These are phyloP conservation scores for Stigmatopora nigra DNA, from an alignment of 2,113 vertebrate genomes.

Conservation along the genomic window DNA sequence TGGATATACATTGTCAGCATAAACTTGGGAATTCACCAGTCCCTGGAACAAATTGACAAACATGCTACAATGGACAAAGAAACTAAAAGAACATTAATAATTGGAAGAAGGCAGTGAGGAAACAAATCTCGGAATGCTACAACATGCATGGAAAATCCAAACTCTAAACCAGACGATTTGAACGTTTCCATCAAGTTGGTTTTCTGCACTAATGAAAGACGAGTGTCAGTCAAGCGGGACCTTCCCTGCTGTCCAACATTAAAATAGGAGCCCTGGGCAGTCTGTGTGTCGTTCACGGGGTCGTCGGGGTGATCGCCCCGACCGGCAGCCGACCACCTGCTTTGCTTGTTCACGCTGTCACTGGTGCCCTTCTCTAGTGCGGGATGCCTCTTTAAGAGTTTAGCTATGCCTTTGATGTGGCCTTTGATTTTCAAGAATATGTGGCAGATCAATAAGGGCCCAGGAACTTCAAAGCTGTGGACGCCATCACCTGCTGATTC, in stretches of 20 bases:
- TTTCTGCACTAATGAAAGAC: conserved; percentile 44
- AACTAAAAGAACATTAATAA: too few relatives aligned
- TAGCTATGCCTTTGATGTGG: conserved; percentile 72
- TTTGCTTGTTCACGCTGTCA: conserved; percentile 73
- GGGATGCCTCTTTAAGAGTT: conserved; percentile 68
- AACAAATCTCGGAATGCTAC: too few relatives aligned
- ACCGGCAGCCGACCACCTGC: conserved; percentile 68
- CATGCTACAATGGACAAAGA: too few relatives aligned
- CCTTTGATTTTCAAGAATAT: conserved; percentile 78
- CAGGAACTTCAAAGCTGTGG: conserved; percentile 76
- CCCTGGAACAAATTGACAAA: too few relatives aligned
- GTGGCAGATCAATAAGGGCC: conserved; percentile 72
- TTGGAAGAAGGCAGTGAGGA: too few relatives aligned
- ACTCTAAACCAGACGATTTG: conserved; percentile 14
- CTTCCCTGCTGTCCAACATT: conserved; percentile 45
- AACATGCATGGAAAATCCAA: not conserved
- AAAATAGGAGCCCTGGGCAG: conserved; percentile 54
- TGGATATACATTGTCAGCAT: too few relatives aligned
- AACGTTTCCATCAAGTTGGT: conserved; percentile 41
- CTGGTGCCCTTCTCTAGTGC: conserved; percentile 60
- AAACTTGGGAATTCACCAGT: too few relatives aligned
- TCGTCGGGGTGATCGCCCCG: conserved; percentile 45
- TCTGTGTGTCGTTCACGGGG: conserved; percentile 42
- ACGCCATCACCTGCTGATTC: conserved; percentile 76
- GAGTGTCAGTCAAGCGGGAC: conserved; percentile 52